Evolutionary conservation across 2,113 vertebrate species (phyloP).

Genomic region (Rostratula benghalensis): DNA sequence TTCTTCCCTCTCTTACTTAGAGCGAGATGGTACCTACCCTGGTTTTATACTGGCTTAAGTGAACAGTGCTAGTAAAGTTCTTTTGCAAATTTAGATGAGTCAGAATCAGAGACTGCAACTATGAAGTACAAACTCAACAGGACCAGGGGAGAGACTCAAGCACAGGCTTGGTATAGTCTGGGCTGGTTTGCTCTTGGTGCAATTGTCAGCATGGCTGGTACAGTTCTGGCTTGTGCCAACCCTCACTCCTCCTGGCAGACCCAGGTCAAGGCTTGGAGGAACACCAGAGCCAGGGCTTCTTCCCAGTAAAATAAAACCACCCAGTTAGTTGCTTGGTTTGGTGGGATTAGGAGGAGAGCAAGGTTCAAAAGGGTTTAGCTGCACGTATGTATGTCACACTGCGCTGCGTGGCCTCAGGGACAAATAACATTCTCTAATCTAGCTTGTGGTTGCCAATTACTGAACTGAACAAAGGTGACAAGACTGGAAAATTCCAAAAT

Average conservation of each 20-base stretch:
- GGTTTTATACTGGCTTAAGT: not conserved
- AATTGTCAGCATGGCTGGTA: not conserved
- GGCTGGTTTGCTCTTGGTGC: not conserved
- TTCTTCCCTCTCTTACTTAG: not conserved
- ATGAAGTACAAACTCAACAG: not conserved
- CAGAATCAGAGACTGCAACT: not conserved
- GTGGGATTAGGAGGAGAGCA: not conserved
- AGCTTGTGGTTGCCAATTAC: not conserved
- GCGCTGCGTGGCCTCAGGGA: not conserved
- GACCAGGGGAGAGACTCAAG: not conserved
- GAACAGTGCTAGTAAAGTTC: not conserved
- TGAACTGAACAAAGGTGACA: not conserved
- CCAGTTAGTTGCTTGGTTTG: not conserved
- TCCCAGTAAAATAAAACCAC: not conserved
- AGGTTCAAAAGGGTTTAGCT: not conserved
- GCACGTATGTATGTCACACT: not conserved
- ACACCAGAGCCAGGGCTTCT: not conserved
- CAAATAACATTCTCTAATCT: not conserved
- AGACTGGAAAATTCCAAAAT: not conserved
- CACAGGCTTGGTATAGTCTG: not conserved
- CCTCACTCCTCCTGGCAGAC: not conserved
- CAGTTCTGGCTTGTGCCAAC: not conserved
- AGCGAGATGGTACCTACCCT: not conserved
- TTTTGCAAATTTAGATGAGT: not conserved
- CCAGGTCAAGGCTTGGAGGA: not conserved